Conservation (phyloP, 2,113 vertebrate species). For the Sylvilagus bachmani region DNA sequence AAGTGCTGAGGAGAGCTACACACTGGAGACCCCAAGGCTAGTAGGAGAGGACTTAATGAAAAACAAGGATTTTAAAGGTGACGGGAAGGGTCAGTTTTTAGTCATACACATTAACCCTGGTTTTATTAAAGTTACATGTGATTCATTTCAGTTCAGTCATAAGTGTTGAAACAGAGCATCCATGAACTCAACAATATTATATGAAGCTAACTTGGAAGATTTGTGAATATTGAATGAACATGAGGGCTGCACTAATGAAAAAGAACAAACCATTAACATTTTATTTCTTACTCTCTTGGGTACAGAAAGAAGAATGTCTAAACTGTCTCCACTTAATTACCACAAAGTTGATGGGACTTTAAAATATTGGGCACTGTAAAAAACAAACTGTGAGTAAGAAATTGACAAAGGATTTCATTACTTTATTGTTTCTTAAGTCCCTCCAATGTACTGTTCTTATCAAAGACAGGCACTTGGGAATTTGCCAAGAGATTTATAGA, state of each 20-base stretch:
- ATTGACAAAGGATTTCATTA: not conserved
- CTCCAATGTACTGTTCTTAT: not conserved
- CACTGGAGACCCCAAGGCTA: not conserved
- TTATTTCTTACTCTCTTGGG: not conserved
- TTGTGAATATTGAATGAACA: not conserved
- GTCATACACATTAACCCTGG: not conserved
- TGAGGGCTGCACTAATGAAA: not conserved
- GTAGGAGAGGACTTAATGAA: not conserved
- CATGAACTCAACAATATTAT: not conserved
- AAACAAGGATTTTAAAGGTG: not conserved
- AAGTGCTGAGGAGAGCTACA: not conserved
- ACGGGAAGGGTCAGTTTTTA: not conserved
- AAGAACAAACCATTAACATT: not conserved
- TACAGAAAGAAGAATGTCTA: conserved; percentile 12
- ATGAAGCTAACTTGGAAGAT: not conserved
- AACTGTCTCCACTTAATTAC: not conserved
- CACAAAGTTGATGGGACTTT: not conserved
- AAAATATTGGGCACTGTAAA: not conserved
- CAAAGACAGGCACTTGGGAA: not conserved
- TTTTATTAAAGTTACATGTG: not conserved
- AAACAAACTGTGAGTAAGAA: not conserved
- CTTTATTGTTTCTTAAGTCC: not conserved
- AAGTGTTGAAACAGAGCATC: not conserved
- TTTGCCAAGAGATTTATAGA: not conserved
- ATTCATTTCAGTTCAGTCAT: not conserved